phyloP scores from a whole-genome alignment of 2,797 vertebrate species.

The Sternarchorhynchus goeldii region DNA sequence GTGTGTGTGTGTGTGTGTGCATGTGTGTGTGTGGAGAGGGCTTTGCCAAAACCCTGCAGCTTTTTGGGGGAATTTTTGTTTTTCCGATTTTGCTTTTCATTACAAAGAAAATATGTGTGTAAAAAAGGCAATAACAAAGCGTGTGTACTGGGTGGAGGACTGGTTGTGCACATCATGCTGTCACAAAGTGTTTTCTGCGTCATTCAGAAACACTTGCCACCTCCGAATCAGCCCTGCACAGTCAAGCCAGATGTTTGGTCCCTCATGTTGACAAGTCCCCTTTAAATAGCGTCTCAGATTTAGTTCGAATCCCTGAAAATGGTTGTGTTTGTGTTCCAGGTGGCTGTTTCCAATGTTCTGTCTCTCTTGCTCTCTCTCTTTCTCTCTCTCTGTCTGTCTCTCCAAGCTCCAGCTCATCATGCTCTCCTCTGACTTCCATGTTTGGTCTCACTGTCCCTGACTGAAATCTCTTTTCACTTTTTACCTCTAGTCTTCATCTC shows the following conservation, averaged over 20 bases:
- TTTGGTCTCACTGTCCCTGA: conserved; percentile 31
- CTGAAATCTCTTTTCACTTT: conserved; percentile 41
- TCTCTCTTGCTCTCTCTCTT: conserved; percentile 18
- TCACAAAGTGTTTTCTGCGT: conserved; percentile 2
- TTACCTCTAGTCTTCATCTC: not conserved
- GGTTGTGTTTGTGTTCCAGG: conserved; percentile 12
- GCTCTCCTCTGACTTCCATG: conserved; percentile 10
- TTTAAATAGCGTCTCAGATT: conserved; percentile 10
- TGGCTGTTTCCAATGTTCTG: conserved; percentile 62
- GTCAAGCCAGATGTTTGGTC: conserved; percentile 7
- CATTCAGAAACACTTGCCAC: not conserved
- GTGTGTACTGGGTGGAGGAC: conserved; percentile 9
- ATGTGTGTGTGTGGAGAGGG: not conserved
- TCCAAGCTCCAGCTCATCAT: not conserved
- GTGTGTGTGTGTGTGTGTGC: too few relatives aligned
- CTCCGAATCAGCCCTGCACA: too few relatives aligned
- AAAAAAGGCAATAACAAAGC: not conserved
- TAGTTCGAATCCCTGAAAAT: conserved; percentile 26
- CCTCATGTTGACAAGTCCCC: conserved; percentile 2
- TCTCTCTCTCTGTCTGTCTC: conserved; percentile 1
- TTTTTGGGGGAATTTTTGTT: not conserved
- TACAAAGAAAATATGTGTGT: conserved; percentile 23
- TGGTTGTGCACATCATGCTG: not conserved
- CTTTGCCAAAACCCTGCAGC: conserved; percentile 43
- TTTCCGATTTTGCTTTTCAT: conserved; percentile 20